Evolutionary conservation across 2,797 vertebrate species (phyloP).

Genomic region (Euthynnus affinis): DNA sequence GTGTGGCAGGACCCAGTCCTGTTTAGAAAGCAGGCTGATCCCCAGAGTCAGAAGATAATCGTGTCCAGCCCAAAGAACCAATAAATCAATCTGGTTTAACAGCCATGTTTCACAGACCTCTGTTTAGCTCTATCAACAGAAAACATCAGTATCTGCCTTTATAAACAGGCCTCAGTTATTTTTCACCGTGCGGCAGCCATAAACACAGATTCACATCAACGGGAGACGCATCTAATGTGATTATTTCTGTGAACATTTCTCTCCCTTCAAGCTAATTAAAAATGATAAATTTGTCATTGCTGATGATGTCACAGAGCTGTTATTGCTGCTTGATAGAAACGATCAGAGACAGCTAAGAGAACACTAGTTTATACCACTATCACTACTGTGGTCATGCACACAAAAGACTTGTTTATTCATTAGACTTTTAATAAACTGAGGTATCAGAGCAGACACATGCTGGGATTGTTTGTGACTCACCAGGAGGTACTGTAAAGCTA

Average conservation of each 20-base stretch:
- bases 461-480: conserved; percentile 81
- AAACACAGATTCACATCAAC: conserved; percentile 22
- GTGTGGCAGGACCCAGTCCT: conserved; percentile 88
- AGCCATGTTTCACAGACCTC: conserved; percentile 87
- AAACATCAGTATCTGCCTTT: conserved; percentile 36
- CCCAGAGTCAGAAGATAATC: conserved; percentile 92
- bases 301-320: conserved; percentile 9
- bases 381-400: conserved; percentile 26
- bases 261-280: conserved; percentile 38
- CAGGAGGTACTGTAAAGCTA: conserved; percentile 82
- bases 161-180: conserved; percentile 21
- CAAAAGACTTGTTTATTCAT: conserved; percentile 73
- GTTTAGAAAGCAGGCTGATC: conserved; percentile 87
- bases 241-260: conserved; percentile 16
- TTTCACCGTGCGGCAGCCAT: conserved; percentile 17
- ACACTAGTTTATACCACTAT: conserved; percentile 36
- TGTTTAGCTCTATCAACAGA: conserved; percentile 87
- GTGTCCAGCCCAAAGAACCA: conserved; percentile 89
- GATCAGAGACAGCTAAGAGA: conserved; percentile 31
- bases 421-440: conserved; percentile 78
- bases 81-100: conserved; percentile 96
- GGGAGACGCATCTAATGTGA: neutral
- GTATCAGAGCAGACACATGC: conserved; percentile 76
- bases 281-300: conserved; percentile 31
- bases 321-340: conserved; percentile 34